Evolutionary conservation across 2,888 invertebrate species (phyloP).

Genomic region (Cataglyphis cursor): DNA sequence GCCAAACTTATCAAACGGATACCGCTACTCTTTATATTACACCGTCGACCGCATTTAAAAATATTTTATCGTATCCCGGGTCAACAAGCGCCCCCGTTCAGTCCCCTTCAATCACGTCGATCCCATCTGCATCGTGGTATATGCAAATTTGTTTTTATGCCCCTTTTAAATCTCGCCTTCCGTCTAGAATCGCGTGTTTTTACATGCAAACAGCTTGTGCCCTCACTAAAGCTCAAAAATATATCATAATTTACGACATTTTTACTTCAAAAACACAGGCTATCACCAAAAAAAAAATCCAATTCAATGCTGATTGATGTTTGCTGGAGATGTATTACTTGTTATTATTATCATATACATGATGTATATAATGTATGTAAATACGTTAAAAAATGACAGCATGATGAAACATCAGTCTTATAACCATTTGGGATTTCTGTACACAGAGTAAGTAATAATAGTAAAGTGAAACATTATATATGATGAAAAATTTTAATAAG

Average conservation of each 20-base stretch:
- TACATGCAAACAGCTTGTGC: neutral
- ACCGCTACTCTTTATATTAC: conserved; percentile 9
- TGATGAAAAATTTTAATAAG: neutral
- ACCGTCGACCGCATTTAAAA: conserved; percentile 33
- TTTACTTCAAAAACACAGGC: neutral
- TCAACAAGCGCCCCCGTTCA: conserved; percentile 27
- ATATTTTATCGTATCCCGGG: conserved; percentile 35
- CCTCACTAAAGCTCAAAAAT: neutral
- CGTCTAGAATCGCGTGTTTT: conserved; percentile 23
- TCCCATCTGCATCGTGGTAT: conserved; percentile 33
- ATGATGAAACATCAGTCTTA: conserved; percentile 8
- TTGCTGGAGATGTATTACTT: neutral
- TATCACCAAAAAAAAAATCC: neutral
- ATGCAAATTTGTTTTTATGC: conserved; percentile 45
- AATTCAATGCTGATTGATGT: neutral
- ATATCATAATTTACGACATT: neutral
- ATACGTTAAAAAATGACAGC: neutral
- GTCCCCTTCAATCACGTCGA: conserved; percentile 40
- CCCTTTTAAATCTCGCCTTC: conserved; percentile 2
- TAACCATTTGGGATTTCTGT: conserved; percentile 6
- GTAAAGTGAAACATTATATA: neutral
- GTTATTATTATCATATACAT: neutral
- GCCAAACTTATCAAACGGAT: conserved; percentile 30
- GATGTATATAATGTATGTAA: neutral
- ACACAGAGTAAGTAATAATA: neutral